phyloP scores from a whole-genome alignment of 2,797 vertebrate species.

The Cossypha caffra region DNA sequence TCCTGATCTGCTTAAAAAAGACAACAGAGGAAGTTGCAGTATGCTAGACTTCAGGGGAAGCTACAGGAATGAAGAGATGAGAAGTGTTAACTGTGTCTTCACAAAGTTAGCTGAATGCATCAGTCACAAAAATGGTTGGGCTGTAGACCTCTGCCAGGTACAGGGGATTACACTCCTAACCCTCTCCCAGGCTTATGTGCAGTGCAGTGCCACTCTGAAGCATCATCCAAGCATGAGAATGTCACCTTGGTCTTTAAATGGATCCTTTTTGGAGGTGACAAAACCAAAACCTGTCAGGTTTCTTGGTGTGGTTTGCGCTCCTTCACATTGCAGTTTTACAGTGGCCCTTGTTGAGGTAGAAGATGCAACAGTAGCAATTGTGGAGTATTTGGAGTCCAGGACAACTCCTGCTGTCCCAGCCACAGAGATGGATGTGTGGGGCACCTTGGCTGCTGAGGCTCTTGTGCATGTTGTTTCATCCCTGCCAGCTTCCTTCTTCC shows the following conservation, averaged over 20 bases:
- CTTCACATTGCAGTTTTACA: neutral
- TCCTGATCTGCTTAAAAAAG: neutral
- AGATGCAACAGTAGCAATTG: neutral
- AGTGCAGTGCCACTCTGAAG: neutral
- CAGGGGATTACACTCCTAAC: neutral
- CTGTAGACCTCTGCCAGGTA: neutral
- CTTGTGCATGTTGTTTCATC: neutral
- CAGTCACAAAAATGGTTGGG: neutral
- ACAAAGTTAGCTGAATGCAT: neutral
- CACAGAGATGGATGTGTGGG: rapidly evolving
- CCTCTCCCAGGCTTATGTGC: neutral
- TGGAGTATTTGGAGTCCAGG: neutral
- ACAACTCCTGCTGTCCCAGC: neutral
- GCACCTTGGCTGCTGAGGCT: neutral
- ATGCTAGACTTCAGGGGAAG: neutral
- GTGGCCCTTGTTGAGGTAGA: neutral
- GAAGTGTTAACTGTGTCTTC: neutral
- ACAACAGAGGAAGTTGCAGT: neutral
- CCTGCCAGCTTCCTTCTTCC: neutral
- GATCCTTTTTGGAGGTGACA: neutral
- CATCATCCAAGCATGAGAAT: neutral
- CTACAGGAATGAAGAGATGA: neutral
- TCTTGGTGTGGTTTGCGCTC: neutral
- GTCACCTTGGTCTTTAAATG: neutral
- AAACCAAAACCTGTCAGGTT: neutral